A percentile compares a stretch with the other conserved stretches of the same genome.
Conservation (phyloP, 2,888 invertebrate species). For the Clitarchus hookeri region DNA sequence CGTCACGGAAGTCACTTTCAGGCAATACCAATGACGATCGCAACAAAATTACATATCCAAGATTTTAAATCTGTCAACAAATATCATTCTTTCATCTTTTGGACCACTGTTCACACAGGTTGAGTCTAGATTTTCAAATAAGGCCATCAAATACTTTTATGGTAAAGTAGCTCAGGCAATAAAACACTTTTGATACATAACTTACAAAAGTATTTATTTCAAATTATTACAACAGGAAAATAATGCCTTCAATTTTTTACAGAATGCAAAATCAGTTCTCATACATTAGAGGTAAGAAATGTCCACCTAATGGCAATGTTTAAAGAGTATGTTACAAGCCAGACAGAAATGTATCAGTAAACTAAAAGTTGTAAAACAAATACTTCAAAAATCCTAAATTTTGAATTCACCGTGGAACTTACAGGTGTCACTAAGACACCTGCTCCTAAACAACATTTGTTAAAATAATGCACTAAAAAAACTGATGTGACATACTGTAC, state of each 20-base stretch:
- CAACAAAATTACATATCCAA: no score
- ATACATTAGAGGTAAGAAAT: not conserved
- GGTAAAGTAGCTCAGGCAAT: not conserved
- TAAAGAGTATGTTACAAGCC: not conserved
- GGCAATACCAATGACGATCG: no score
- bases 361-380: not conserved
- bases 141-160: not conserved
- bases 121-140: no score
- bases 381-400: not conserved
- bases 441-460: not conserved
- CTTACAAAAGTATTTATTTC: slow-evolving; percentile 14
- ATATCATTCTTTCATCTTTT: no score
- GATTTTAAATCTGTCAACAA: no score
- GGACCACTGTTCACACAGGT: no score
- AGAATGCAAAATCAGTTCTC: not conserved
- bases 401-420: no score
- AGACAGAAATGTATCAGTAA: not conserved
- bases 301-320: not conserved
- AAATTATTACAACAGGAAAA: not conserved
- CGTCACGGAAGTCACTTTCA: no score
- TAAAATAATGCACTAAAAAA: not conserved
- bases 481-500: not conserved
- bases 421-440: no score
- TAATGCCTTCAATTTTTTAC: slow-evolving; percentile 7
- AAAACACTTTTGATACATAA: not conserved